These are phyloP conservation scores for Laothoe populi DNA, from an alignment of 2,888 invertebrate species.

Conservation along the genomic window DNA sequence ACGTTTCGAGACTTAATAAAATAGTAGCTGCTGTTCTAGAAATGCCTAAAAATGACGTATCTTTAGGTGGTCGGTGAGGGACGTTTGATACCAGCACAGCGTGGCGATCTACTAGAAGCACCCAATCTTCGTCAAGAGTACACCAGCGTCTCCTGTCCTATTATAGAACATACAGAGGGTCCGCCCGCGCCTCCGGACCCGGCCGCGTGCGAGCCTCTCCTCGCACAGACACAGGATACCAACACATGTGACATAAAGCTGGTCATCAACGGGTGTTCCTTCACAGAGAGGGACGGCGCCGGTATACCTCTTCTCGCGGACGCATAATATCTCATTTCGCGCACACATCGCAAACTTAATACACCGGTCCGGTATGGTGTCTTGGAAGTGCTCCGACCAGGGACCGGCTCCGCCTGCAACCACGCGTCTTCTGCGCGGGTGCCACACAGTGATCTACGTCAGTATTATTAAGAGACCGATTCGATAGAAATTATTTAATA, in stretches of 20 bases:
- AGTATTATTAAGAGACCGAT: conserved; percentile 79
- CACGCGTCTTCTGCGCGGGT: conserved; percentile 6
- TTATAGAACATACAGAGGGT: conserved; percentile 84
- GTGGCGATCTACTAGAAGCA: conserved; percentile 76
- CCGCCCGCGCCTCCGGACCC: conserved; percentile 32
- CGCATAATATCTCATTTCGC: conserved; percentile 43
- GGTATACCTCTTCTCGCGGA: conserved; percentile 73
- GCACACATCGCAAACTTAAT: conserved; percentile 1
- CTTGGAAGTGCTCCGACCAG: conserved; percentile 31
- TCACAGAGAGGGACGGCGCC: conserved; percentile 64
- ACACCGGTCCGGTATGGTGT: neutral
- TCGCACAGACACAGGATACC: conserved; percentile 34
- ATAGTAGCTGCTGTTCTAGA: neutral
- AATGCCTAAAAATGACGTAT: neutral
- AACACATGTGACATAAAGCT: conserved; percentile 67
- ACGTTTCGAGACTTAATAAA: neutral
- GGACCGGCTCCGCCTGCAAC: conserved; percentile 7
- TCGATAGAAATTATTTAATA: conserved; percentile 85
- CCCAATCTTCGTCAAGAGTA: conserved; percentile 77
- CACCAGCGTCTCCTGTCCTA: conserved; percentile 89
- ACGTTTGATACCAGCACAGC: conserved; percentile 80
- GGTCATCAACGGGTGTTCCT: conserved; percentile 70
- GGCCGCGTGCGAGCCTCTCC: conserved; percentile 36
- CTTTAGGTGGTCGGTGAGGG: conserved; percentile 84
- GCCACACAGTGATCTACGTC: conserved; percentile 73